phyloP scores from a whole-genome alignment of 64 coral and sea anemone genomes.

The Orbicella faveolata region DNA sequence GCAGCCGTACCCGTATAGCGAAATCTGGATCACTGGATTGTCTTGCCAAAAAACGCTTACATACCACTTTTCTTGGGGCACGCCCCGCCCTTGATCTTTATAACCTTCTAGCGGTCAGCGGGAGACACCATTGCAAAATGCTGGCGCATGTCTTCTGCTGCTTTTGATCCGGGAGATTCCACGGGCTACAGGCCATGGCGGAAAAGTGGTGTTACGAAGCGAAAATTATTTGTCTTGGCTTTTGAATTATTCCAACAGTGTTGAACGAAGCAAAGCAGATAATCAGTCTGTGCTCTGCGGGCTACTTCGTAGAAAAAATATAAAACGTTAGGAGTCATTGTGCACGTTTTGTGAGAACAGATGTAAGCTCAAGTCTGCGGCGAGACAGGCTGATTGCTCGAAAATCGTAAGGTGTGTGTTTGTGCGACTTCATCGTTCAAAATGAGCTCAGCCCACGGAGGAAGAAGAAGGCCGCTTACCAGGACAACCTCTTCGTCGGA shows the following conservation, averaged over 20 bases:
- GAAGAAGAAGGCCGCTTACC: conserved; percentile 76
- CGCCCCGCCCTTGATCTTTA: background rate
- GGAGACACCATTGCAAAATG: conserved; percentile 3
- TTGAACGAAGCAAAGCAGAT: conserved; percentile 62
- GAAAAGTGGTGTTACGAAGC: conserved; percentile 59
- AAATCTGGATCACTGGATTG: too few species aligned
- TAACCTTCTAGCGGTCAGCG: conserved; percentile 1
- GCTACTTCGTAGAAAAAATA: conserved; percentile 68
- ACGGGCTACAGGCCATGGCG: conserved; percentile 72
- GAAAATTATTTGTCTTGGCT: conserved; percentile 46
- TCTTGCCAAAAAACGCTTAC: too few species aligned
- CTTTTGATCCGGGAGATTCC: conserved; percentile 83
- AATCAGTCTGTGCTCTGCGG: conserved; percentile 20
- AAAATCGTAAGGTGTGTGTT: conserved; percentile 63
- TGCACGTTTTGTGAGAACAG: conserved; percentile 53
- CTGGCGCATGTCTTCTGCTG: conserved; percentile 33
- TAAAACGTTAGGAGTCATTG: conserved; percentile 42
- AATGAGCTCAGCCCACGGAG: conserved; percentile 90
- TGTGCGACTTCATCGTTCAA: conserved; percentile 65
- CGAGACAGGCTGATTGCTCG: conserved; percentile 7
- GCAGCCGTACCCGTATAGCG: too few species aligned
- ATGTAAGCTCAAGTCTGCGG: conserved; percentile 18
- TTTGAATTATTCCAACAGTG: conserved; percentile 52
- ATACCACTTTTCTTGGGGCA: too few species aligned
- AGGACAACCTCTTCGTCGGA: conserved; percentile 75